Conservation (phyloP, 2,888 invertebrate species). For the Drosophila cracens region DNA sequence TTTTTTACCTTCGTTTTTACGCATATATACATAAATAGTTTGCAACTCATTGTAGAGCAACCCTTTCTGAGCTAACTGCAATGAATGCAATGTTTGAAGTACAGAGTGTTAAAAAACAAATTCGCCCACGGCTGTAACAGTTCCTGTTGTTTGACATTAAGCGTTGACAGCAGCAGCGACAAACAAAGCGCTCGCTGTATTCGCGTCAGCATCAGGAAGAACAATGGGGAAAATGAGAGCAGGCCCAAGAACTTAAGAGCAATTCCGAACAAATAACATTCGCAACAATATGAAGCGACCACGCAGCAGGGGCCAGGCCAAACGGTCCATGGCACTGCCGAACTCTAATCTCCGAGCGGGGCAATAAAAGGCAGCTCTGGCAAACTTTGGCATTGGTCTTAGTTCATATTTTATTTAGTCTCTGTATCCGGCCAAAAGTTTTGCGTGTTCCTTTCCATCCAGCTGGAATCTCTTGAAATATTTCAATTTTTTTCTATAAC, state of each 20-base stretch:
- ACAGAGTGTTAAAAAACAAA: constrained; percentile 11
- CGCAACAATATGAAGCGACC: constrained; percentile 55
- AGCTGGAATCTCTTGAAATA: constrained; percentile 41
- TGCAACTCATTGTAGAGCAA: not conserved
- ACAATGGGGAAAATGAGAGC: constrained; percentile 33
- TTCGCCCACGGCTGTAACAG: constrained; percentile 19
- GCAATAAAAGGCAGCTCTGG: constrained; percentile 72
- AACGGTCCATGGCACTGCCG: constrained; percentile 18
- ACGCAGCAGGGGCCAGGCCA: constrained; percentile 20
- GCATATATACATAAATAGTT: not conserved
- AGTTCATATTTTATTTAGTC: constrained; percentile 77
- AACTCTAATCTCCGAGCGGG: constrained; percentile 63
- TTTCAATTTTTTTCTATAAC: constrained; percentile 70
- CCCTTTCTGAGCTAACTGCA: not conserved
- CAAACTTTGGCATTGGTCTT: constrained; percentile 72
- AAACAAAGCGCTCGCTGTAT: constrained; percentile 29
- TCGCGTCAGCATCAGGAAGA: constrained; percentile 19
- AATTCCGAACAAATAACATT: constrained; percentile 68
- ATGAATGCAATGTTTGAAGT: constrained; percentile 16
- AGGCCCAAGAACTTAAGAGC: constrained; percentile 67
- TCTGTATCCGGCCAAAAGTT: constrained; percentile 57
- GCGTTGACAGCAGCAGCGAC: constrained; percentile 48
- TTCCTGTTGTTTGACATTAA: constrained; percentile 37
- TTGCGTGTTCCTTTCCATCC: constrained; percentile 27
- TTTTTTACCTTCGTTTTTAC: not conserved